Conservation (phyloP, 2,797 vertebrate species). For the Lates japonicus region DNA sequence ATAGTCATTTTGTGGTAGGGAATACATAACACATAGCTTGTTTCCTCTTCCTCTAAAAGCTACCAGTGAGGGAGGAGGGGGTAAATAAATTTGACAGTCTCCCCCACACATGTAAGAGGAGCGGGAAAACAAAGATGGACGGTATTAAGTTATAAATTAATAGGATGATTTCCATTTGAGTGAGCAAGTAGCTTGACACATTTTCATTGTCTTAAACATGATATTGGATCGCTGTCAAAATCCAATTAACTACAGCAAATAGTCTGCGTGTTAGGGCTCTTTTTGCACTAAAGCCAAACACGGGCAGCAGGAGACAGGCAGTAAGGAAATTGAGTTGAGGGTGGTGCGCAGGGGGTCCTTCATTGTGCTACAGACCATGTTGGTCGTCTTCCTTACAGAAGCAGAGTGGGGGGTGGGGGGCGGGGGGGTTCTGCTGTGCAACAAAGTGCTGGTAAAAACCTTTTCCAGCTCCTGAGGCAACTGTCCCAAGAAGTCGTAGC, state of each 20-base stretch:
- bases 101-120: background rate
- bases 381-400: slow-evolving; percentile 74
- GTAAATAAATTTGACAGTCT: slow-evolving; percentile 7
- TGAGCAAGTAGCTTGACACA: slow-evolving; percentile 67
- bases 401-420: slow-evolving; percentile 69
- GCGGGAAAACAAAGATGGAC: slow-evolving; percentile 51
- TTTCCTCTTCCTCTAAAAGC: slow-evolving; percentile 28
- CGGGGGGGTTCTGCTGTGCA: slow-evolving; percentile 65
- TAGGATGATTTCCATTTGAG: slow-evolving; percentile 68
- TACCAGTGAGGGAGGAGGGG: background rate
- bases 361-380: slow-evolving; percentile 82
- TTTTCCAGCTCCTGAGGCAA: slow-evolving; percentile 79
- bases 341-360: slow-evolving; percentile 72
- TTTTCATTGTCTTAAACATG: slow-evolving; percentile 79
- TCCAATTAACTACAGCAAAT: slow-evolving; percentile 83
- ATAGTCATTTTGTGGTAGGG: slow-evolving; percentile 7
- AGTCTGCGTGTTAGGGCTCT: slow-evolving; percentile 57
- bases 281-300: slow-evolving; percentile 70
- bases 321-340: slow-evolving; percentile 78
- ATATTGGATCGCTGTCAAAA: slow-evolving; percentile 79
- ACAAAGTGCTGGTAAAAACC: slow-evolving; percentile 79
- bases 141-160: slow-evolving; percentile 72
- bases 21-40: slow-evolving; percentile 18
- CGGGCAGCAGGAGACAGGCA: slow-evolving; percentile 68
- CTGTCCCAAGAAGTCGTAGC: slow-evolving; percentile 74